Base-by-base conservation (phyloP, 2,113 vertebrate genomes). In the Anas platyrhynchos region DNA sequence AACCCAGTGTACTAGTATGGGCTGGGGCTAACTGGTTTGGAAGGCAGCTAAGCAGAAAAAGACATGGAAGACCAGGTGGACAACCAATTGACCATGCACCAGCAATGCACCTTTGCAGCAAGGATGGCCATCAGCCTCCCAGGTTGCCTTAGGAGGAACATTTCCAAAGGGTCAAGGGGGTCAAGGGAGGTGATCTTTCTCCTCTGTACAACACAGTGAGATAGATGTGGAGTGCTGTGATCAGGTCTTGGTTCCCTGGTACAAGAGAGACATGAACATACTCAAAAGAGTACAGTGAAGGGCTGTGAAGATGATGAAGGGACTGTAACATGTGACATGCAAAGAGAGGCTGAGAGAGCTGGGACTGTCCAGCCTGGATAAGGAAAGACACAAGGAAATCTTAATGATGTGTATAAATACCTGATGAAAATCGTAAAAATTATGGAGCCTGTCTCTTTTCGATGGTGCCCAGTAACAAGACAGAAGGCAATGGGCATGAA, bases 401-500 rank as follows among this genome's bases (percentile, higher is more conserved):
- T 74, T 59, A 18, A 48, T 29, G 26, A 8, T 54, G 50, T 25
- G 10, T 58, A 36, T 58, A 36, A 80, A 69, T 59, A 50, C 3
- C n/a, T 34, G 41, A 55, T 7, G 14, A n/a, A 44, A 68, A 7
- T 23, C 0, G 1, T 55, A 69, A 73, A 32, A 83, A 56, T 36
- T 11, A 29, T 32, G 11, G 48, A 54, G 23, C 5, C 23, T n/a
- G 66, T 1, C 0, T n/a, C 56, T 88, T 34, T 36, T 16, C 36
- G 68, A 41, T 10, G 6, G 27, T 63, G 31, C 16, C 29, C n/a
- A 56, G 17, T 25, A 43, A 59, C 26, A 55, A 25, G n/a, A 68
- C 31, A 77, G 36, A 63, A 41, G 18, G 16, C 8, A 69, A 41
- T 0, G 0, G 13, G 3, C 22, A 61, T 6, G 46, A 69, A 48